Base-by-base conservation (phyloP, 2,888 invertebrate genomes). In the Atherix ibis region DNA sequence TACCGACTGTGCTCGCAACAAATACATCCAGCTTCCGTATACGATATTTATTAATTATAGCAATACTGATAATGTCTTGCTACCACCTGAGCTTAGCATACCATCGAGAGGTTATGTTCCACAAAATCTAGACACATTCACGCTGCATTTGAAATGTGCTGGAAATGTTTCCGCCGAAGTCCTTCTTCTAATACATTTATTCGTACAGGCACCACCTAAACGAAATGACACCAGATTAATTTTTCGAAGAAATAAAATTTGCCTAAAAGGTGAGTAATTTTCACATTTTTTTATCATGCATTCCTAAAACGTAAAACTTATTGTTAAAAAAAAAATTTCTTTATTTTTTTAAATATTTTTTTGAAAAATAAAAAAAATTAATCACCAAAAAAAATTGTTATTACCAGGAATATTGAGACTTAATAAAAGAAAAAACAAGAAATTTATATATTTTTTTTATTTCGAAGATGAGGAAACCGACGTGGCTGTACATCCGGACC, bases 231-330 rank as follows among this genome's bases (percentile, higher is more conserved):
- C 80, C 8, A 64, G 68, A 44, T 67, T 89, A 37, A 71, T 76
- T 46, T 80, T 89, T 63, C 77, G 77, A 51, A 68, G 89, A 44
- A 84, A 82, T 60, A 89, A 88, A 65, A 82, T 87, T 48, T 89
- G 89, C 56, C 67, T 80, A 42, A 77, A 79, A 72, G 80, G 81
- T 79, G 19, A 13, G 34, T 37, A 12, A 8, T 24, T 5, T 25
- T 32, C 28, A 4, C 10, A 28, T 14, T 14, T 6, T 26, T 26
- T 26, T 13, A 26, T 5, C 26, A 10, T 26, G 26, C 9, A 26
- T 2, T 26, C 26, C 8, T 26, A 22, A 22, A 6, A 24, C 9
- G n/a, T 24, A n/a, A 10, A n/a, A n/a, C 10, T 13, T 10, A 26
- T 26, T 26, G n/a, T 24, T 10, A 12, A 12, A 5, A 27, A 13